Percentiles rank a stretch among this genome's conserved stretches.
Evolutionary conservation across 2,888 invertebrate species (phyloP).

Genomic region (Mesochorus sp.): DNA sequence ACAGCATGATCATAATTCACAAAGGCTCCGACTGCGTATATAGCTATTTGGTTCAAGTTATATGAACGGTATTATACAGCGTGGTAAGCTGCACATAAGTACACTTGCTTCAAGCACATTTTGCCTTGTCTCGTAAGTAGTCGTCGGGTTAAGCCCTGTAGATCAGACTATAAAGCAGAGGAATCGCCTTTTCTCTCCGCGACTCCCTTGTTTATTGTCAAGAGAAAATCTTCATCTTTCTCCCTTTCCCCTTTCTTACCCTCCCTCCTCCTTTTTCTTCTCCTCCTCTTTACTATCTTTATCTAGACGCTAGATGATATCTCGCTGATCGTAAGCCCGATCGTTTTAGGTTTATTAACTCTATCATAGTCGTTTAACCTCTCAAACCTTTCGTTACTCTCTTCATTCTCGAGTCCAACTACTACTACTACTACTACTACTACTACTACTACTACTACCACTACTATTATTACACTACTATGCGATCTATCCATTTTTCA

Average conservation of each 20-base stretch:
- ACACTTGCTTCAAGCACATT: neutral
- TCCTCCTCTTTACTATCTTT: neutral
- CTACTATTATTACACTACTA: no score
- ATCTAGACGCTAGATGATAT: neutral
- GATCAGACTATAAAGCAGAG: constrained; percentile 16
- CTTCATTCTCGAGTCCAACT: neutral
- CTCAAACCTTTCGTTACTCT: neutral
- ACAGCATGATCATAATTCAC: constrained; percentile 18
- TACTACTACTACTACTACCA: no score
- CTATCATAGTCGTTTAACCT: neutral
- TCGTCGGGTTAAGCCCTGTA: constrained; percentile 12
- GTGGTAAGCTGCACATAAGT: neutral
- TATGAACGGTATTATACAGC: constrained; percentile 21
- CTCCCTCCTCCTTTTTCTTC: neutral
- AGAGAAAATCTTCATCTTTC: neutral
- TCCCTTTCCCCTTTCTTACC: neutral
- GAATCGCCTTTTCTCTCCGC: neutral
- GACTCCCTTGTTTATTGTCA: constrained; percentile 6
- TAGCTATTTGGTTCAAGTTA: constrained; percentile 27
- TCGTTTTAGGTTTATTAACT: neutral
- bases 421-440: no score
- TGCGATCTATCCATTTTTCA: neutral
- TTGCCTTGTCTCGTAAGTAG: constrained; percentile 29
- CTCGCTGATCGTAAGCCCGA: neutral
- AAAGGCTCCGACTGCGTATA: neutral